Conservation (phyloP, 2,113 vertebrate species). For the Silurus meridionalis region DNA sequence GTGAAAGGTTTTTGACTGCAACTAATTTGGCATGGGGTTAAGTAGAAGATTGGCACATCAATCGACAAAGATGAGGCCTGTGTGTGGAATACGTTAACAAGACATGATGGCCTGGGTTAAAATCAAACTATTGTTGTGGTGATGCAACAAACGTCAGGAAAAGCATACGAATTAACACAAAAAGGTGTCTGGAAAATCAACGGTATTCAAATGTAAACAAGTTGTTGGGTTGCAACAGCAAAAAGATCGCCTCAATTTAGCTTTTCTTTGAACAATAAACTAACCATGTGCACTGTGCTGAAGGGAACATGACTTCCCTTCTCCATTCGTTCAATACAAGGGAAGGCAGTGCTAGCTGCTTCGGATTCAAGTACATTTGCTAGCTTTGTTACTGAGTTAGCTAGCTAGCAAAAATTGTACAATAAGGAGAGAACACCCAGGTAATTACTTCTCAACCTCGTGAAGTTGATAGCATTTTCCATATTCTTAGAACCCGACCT, state of each 20-base stretch:
- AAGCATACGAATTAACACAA: neutral
- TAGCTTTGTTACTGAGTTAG: neutral
- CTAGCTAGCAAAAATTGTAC: neutral
- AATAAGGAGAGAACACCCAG: too few relatives aligned
- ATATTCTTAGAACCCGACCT: neutral
- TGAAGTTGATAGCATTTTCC: neutral
- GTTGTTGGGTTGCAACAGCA: neutral
- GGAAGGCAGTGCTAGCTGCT: neutral
- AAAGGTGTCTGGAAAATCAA: neutral
- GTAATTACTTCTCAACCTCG: too few relatives aligned
- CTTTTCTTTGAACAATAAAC: neutral
- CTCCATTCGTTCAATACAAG: neutral
- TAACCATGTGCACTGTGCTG: neutral
- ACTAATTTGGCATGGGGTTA: neutral
- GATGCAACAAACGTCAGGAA: neutral
- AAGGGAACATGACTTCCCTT: neutral
- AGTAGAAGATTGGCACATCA: constrained; percentile 18
- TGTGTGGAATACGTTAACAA: neutral
- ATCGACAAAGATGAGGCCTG: neutral
- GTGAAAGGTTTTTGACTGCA: neutral
- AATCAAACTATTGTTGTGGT: neutral
- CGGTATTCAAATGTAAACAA: neutral
- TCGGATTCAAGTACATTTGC: neutral
- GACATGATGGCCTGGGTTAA: neutral
- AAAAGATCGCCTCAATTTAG: neutral